Evolutionary conservation across 1,140 invertebrate genomes (phyloP), one percentile per base, ranked within the genome.

Genomic region (Watersipora subatra): DNA sequence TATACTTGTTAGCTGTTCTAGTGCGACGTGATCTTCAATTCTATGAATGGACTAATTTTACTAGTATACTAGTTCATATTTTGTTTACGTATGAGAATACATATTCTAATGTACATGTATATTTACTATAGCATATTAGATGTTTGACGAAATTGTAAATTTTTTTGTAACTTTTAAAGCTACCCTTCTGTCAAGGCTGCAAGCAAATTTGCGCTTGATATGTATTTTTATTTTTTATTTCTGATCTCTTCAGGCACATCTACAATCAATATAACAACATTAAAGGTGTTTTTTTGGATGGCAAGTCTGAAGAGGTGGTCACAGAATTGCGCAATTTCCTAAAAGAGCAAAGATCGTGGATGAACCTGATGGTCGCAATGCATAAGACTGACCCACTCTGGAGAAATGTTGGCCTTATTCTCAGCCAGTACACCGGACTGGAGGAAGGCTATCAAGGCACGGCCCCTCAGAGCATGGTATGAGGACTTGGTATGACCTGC

Each of bases 341-440:
- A 24, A 58, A 56, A 1, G 61, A 66, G 7, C 74, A 77, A 62
- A 69, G 73, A 46, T 29, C 63, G 3, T 77, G 72, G 72, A 69
- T 71, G 65, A 66, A 71, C 55, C 56, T 58, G 1, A 71, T 71
- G 69, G 70, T 74, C 2, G 58, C 22, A 12, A 7, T 59, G 7
- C 67, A 17, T 69, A 66, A 22, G 69, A 72, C 63, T 17, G 66
- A 71, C 64, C 70, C 74, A 7, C 56, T 74, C 1, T 77, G 75
- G 74, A 62, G 74, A 7, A 73, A 75, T 69, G 69, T 70, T 28
- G 63, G 64, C 20, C 71, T 74, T 56, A 68, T 76, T 1, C 55
- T 73, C 20, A 64, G 69, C 55, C 75, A 76, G 63, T 72, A 69
- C 65, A 71, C 74, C 70, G 75, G 75, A 22, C 63, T 76, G 1